Conservation (phyloP, 2,113 vertebrate species). For the Percina caprodes region DNA sequence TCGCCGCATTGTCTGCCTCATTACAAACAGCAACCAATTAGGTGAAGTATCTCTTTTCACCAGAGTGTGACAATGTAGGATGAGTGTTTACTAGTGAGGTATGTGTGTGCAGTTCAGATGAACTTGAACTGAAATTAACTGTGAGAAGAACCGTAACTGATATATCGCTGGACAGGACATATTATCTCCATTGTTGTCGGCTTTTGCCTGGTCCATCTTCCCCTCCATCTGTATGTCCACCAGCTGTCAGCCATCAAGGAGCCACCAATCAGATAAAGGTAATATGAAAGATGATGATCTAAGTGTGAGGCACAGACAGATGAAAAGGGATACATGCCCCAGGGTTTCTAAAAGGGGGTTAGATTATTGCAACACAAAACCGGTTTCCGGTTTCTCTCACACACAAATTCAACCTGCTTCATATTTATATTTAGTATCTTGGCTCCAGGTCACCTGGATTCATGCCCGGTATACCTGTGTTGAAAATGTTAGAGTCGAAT, state of each 20-base stretch:
- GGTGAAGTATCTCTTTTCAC: constrained; percentile 20
- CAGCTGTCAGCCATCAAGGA: no score
- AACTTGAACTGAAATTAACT: neutral
- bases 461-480: neutral
- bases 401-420: neutral
- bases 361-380: neutral
- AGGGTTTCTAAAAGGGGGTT: no score
- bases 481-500: no score
- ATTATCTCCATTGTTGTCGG: neutral
- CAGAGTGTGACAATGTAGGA: neutral
- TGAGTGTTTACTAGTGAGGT: neutral
- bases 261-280: neutral
- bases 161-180: neutral
- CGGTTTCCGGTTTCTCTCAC: neutral
- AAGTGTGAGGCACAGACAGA: neutral
- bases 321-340: neutral
- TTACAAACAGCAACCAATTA: neutral
- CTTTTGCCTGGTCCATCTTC: neutral
- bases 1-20: neutral
- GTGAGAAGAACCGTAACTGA: neutral
- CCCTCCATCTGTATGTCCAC: no score
- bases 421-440: neutral
- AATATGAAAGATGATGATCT: neutral
- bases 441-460: constrained; percentile 5
- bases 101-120: neutral